phyloP scores from a whole-genome alignment of 2,888 invertebrate species.

The Abrostola tripartita region DNA sequence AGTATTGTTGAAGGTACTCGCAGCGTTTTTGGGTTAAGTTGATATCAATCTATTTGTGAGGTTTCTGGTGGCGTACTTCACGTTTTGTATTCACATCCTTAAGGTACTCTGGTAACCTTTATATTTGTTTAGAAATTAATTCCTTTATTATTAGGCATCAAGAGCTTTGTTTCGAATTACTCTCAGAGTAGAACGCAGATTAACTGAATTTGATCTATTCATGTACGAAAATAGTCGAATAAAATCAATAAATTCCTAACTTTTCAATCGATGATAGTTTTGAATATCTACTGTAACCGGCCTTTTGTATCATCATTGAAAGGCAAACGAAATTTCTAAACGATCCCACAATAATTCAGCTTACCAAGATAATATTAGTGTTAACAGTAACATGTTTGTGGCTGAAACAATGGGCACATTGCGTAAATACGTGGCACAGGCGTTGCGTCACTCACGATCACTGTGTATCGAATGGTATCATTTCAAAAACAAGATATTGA shows the following conservation, averaged over 20 bases:
- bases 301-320: not conserved
- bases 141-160: too few relatives aligned
- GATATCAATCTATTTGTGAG: not conserved
- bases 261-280: too few relatives aligned
- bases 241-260: too few relatives aligned
- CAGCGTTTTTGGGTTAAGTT: slow-evolving; percentile 3
- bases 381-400: slow-evolving; percentile 58
- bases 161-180: too few relatives aligned
- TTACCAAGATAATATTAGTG: slow-evolving; percentile 48
- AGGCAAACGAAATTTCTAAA: slow-evolving; percentile 1
- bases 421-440: slow-evolving; percentile 61
- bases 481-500: slow-evolving; percentile 83
- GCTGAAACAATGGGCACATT: slow-evolving; percentile 61
- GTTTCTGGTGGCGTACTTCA: not conserved
- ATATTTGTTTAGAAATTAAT: too few relatives aligned
- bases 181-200: too few relatives aligned
- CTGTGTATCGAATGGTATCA: slow-evolving; percentile 72
- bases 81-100: not conserved
- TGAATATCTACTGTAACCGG: too few relatives aligned
- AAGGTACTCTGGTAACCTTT: not conserved
- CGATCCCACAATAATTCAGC: slow-evolving; percentile 28
- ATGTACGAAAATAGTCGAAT: too few relatives aligned
- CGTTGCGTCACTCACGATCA: slow-evolving; percentile 78
- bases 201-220: too few relatives aligned
- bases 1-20: slow-evolving; percentile 8